Evolutionary conservation across 2,797 vertebrate species (phyloP).

Genomic region (Hemitrygon akajei): DNA sequence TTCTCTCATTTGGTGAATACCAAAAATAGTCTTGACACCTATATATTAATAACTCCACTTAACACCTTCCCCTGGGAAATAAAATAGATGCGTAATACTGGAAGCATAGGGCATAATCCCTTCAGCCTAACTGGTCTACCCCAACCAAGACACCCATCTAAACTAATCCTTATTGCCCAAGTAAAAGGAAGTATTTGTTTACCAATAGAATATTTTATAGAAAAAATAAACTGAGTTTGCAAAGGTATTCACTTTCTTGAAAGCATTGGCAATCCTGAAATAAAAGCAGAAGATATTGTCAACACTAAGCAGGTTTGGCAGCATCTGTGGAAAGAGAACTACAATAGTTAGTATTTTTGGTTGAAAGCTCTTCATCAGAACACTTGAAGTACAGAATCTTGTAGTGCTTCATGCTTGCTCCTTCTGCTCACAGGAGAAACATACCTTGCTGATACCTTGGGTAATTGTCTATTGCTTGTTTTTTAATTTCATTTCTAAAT

Average conservation of each 20-base stretch:
- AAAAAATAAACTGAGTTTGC: not conserved
- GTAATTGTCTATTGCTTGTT: not conserved
- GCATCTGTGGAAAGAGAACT: too few relatives aligned
- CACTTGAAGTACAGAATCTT: not conserved
- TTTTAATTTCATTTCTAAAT: slow-evolving; percentile 39
- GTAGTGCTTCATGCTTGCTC: not conserved
- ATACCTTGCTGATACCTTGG: not conserved
- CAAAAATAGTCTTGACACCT: not conserved
- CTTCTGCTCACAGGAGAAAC: not conserved
- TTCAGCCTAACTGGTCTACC: too few relatives aligned
- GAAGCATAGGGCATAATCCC: too few relatives aligned
- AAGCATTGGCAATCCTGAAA: not conserved
- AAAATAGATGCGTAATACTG: not conserved
- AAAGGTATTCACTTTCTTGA: not conserved
- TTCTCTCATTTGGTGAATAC: not conserved
- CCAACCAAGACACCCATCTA: too few relatives aligned
- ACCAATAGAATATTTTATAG: too few relatives aligned
- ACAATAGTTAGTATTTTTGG: too few relatives aligned
- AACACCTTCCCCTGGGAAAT: not conserved
- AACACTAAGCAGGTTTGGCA: too few relatives aligned
- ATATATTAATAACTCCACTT: not conserved
- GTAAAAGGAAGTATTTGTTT: too few relatives aligned
- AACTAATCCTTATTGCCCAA: too few relatives aligned
- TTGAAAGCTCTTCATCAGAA: too few relatives aligned
- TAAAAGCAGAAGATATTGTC: not conserved